These are phyloP conservation scores for Hyles lineata DNA, from an alignment of 2,888 invertebrate genomes.

Conservation along the genomic window DNA sequence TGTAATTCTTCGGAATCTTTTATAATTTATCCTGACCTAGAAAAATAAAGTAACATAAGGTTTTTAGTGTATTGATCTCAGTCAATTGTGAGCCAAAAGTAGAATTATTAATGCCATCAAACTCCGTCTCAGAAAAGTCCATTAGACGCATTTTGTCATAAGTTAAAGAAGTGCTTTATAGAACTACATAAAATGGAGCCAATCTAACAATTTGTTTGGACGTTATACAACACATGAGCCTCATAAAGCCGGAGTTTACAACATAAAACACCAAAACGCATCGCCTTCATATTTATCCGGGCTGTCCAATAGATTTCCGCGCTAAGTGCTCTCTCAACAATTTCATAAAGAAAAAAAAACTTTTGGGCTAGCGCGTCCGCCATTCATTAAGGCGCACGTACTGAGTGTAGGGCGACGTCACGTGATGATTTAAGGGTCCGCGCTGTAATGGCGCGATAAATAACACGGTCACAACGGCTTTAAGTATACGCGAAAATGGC, in stretches of 20 bases:
- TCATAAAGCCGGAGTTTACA: neutral
- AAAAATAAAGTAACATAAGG: too few relatives aligned
- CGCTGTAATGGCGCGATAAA: conserved; percentile 84
- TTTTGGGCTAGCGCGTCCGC: conserved; percentile 68
- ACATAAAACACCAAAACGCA: conserved; percentile 23
- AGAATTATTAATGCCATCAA: too few relatives aligned
- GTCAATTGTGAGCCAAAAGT: too few relatives aligned
- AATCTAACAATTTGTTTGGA: too few relatives aligned
- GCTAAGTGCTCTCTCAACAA: conserved; percentile 79
- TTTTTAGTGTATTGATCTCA: too few relatives aligned
- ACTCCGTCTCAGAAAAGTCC: too few relatives aligned
- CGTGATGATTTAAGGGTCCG: conserved; percentile 82
- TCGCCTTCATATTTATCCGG: conserved; percentile 54
- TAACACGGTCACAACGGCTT: conserved; percentile 71
- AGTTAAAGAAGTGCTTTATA: too few relatives aligned
- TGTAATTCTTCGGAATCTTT: too few relatives aligned
- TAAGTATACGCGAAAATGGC: conserved; percentile 74
- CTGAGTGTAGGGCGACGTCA: conserved; percentile 71
- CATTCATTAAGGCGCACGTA: conserved; percentile 81
- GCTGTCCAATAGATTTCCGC: conserved; percentile 74
- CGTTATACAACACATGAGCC: neutral
- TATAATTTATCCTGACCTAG: too few relatives aligned
- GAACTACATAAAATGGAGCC: too few relatives aligned
- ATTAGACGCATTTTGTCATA: too few relatives aligned
- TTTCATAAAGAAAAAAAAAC: conserved; percentile 78